These are phyloP conservation scores for Aviceda subcristata DNA, from an alignment of 2,113 vertebrate genomes.

Conservation along the genomic window DNA sequence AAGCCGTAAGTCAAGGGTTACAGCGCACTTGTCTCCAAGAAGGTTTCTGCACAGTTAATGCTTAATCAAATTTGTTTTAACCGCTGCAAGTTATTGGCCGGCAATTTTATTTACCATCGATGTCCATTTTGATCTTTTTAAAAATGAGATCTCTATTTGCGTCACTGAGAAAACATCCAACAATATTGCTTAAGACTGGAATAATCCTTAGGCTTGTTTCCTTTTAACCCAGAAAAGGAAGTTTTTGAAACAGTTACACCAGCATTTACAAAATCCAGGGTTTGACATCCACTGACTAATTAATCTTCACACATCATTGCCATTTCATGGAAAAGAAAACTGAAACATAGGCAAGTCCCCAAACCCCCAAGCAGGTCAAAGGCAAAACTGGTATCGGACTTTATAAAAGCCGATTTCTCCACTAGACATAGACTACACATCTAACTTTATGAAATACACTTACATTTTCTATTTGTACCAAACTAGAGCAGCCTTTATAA, in stretches of 20 bases:
- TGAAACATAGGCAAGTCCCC: neutral
- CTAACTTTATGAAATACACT: neutral
- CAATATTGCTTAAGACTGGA: slow-evolving; percentile 47
- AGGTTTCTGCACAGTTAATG: slow-evolving; percentile 47
- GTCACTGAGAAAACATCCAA: slow-evolving; percentile 52
- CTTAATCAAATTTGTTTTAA: slow-evolving; percentile 61
- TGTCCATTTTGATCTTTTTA: slow-evolving; percentile 16
- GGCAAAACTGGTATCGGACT: neutral
- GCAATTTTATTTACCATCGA: slow-evolving; percentile 37
- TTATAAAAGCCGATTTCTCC: neutral
- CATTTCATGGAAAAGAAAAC: slow-evolving; percentile 22
- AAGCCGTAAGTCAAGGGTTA: neutral
- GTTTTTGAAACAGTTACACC: neutral
- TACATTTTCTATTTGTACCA: neutral
- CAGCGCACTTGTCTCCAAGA: slow-evolving; percentile 20
- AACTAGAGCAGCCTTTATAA: neutral
- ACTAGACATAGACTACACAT: neutral
- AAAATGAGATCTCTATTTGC: slow-evolving; percentile 35
- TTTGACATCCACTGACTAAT: slow-evolving; percentile 23
- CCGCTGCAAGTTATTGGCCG: neutral
- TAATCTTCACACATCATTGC: slow-evolving; percentile 11
- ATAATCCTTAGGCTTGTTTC: slow-evolving; percentile 31
- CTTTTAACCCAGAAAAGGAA: slow-evolving; percentile 48
- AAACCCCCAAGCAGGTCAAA: neutral
- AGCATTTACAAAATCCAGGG: neutral